Base-by-base conservation (phyloP, 2,113 vertebrate species). In the Xenus cinereus region DNA sequence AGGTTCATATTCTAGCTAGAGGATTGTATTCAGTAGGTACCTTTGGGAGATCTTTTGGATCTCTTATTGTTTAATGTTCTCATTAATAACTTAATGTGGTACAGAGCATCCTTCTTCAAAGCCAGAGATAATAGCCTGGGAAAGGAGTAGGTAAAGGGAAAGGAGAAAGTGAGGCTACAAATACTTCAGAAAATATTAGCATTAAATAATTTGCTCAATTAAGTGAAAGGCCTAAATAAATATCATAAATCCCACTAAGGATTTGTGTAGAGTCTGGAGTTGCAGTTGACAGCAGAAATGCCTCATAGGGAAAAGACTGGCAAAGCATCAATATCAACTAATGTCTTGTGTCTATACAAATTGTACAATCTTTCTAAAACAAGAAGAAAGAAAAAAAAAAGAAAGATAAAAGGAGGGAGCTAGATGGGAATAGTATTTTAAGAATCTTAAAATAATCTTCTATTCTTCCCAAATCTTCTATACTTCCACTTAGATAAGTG, bases 331-430 rank as follows among this genome's bases (percentile, higher is more conserved):
- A 14, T 14, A 79, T 45, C 26, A 41, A 26, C 6, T 35, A 79
- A 71, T 7, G 4, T 21, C 12, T 66, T 41, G 11, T 79, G 28
- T 9, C 21, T 45, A 21, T 51, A 41, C 5, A 41, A 35, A 81
- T 7, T 37, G 4, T 15, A 67, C 5, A 64, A 33, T 26, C 6
- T 60, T 59, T 16, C 26, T 74, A 5, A 71, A 46, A 26, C 54
- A 63, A 41, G 8, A 27, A 41, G 13, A 27, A 14, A 9, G 1
- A 35, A 28, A 20, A 4, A 46, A 6, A n/a, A 9, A 2, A 19
- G n/a, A 23, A 4, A 6, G 10, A 17, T n/a, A 15, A 10, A 48
- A 64, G 13, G 33, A 27, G 4, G 7, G 1, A 1, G 1, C 7
- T 54, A 39, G 4, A 6, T 72, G 24, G 13, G 19, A 51, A 51